Conservation (phyloP, 2,113 vertebrate genomes). For the Collichthys lucidus region DNA sequence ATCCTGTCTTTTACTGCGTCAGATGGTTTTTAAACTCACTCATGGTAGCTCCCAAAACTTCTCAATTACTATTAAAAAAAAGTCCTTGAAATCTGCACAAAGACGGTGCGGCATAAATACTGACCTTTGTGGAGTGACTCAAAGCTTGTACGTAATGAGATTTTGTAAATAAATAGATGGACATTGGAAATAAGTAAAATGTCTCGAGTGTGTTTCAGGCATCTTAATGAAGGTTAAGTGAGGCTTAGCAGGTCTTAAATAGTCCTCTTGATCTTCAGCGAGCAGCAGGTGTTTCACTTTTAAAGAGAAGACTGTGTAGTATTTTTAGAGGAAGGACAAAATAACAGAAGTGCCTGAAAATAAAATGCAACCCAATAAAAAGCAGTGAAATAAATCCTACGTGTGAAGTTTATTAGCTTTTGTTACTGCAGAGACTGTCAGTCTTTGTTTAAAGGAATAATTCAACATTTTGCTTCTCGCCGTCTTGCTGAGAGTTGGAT, state of each 20-base stretch:
- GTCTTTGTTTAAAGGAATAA: neutral
- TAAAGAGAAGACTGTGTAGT: neutral
- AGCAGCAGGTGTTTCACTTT: slow-evolving; percentile 5
- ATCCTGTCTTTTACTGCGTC: slow-evolving; percentile 4
- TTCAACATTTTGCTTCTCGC: slow-evolving; percentile 4
- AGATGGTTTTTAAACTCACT: neutral
- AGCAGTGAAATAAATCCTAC: neutral
- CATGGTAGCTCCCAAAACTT: slow-evolving; percentile 21
- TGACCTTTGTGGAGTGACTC: slow-evolving; percentile 19
- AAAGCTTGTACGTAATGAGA: neutral
- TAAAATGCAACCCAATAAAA: neutral
- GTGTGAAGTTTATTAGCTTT: neutral
- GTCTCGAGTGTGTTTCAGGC: neutral
- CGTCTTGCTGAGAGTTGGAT: neutral
- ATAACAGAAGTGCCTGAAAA: neutral
- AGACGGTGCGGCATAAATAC: neutral
- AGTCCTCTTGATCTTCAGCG: neutral
- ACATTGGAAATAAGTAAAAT: neutral
- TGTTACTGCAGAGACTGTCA: neutral
- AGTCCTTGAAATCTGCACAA: slow-evolving; percentile 9
- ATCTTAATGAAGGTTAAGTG: slow-evolving; percentile 11
- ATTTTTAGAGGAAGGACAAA: neutral
- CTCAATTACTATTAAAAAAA: neutral
- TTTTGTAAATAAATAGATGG: slow-evolving; percentile 24
- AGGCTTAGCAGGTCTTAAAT: neutral